Conservation (phyloP, 2,113 vertebrate genomes). For the Symphodus melops region DNA sequence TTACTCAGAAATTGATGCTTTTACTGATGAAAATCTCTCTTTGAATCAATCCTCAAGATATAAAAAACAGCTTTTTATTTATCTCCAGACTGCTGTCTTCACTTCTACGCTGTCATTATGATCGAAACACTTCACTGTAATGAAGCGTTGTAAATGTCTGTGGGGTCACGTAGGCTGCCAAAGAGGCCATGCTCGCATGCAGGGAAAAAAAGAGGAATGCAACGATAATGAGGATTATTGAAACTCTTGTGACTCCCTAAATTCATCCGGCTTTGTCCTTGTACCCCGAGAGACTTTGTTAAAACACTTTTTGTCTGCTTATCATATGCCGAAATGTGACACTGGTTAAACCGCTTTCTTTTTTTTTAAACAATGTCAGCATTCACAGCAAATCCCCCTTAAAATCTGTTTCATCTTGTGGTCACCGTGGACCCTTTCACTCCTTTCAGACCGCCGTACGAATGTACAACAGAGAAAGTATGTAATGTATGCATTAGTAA, state of each 20-base stretch:
- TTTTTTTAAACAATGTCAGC: slow-evolving; percentile 70
- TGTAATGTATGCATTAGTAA: too few species aligned
- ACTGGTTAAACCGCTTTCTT: slow-evolving; percentile 69
- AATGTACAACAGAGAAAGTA: neutral
- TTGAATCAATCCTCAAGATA: neutral
- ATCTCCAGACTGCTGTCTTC: fast-evolving
- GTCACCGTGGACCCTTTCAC: slow-evolving; percentile 33
- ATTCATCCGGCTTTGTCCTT: slow-evolving; percentile 80
- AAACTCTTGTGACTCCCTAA: slow-evolving; percentile 80
- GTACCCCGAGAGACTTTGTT: slow-evolving; percentile 46
- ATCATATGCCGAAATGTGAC: slow-evolving; percentile 53
- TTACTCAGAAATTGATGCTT: slow-evolving; percentile 31
- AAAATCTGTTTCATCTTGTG: slow-evolving; percentile 38
- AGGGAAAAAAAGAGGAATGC: slow-evolving; percentile 75
- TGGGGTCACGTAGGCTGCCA: slow-evolving; percentile 53
- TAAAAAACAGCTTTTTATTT: neutral
- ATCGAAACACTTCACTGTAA: neutral
- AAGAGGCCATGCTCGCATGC: slow-evolving; percentile 14
- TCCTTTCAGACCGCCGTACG: neutral
- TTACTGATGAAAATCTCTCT: neutral
- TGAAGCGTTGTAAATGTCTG: slow-evolving; percentile 5
- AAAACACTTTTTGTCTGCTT: slow-evolving; percentile 54
- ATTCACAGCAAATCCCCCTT: slow-evolving; percentile 70
- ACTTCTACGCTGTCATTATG: too few species aligned
- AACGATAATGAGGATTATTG: slow-evolving; percentile 78